Percentiles rank a stretch among this genome's conserved stretches.
Evolutionary conservation across 92 coral and sea anemone species (phyloP).

Genomic region (Siderastrea siderea): DNA sequence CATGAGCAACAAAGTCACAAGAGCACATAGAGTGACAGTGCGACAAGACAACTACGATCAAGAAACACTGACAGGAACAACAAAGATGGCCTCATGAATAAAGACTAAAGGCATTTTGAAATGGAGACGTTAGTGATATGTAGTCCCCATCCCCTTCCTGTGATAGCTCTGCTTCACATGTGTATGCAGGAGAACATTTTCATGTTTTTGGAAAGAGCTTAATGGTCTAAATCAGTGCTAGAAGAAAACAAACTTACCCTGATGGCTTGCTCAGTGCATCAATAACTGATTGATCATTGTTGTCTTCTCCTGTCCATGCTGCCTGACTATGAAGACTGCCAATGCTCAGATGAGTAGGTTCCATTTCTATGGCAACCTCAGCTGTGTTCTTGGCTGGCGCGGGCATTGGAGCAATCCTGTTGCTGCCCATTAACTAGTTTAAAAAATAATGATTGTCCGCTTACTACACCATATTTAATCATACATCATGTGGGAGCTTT

Average conservation of each 20-base stretch:
- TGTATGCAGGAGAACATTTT: too few species aligned
- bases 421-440: slow-evolving; percentile 82
- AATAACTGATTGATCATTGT: slow-evolving; percentile 69
- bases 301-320: slow-evolving; percentile 21
- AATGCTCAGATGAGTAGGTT: slow-evolving; percentile 45
- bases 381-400: slow-evolving; percentile 19
- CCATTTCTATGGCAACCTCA: slow-evolving; percentile 85
- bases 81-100: too few species aligned
- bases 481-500: too few species aligned
- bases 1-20: too few species aligned
- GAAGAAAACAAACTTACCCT: slow-evolving; percentile 60
- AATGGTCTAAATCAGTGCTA: neutral
- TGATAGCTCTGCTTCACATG: too few species aligned
- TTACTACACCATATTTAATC: too few species aligned
- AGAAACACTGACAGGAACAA: too few species aligned
- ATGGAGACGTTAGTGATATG: too few species aligned
- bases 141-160: too few species aligned
- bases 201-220: neutral
- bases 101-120: too few species aligned
- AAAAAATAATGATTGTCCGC: neutral
- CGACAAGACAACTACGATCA: too few species aligned
- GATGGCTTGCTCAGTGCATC: slow-evolving; percentile 86
- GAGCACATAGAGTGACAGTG: too few species aligned
- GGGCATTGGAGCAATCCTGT: slow-evolving; percentile 87
- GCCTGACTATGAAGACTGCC: slow-evolving; percentile 46